Base-by-base conservation (phyloP, 2,888 invertebrate genomes). In the Macrostomum cliftonense region DNA sequence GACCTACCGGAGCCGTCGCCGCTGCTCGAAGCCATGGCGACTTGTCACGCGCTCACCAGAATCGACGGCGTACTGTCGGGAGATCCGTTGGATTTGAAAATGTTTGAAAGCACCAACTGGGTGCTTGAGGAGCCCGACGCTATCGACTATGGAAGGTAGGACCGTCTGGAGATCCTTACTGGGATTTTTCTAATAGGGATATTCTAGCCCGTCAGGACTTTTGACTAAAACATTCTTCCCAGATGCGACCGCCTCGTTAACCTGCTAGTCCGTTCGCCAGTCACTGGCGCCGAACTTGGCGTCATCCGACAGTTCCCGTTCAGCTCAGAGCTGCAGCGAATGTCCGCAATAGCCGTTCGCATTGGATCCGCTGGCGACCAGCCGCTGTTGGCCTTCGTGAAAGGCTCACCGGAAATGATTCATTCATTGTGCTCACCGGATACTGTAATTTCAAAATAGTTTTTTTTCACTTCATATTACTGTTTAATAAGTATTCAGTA, bases 391-490 rank as follows among this genome's bases (percentile, higher is more conserved):
- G 77, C 81, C 39, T 85, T 78, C 61, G 79, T 79, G 2, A 86
- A 86, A 72, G 86, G 85, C 0, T 84, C 89, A 2, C 91, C 93
- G 0, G 91, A 93, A 70, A 87, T 82, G 81, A 76, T 93, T 36
- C 72, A 78, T 17, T 80, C 81, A 2, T 75, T 91, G 12, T 86
- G 84, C 46, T 70, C 68, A 20, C 77, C 79, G 0, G 77, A 80
- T n/a, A 73, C 76, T 43, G 78, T 28, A 9, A 28, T 4, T 28
- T 28, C 28, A 7, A 9, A n/a, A n/a, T n/a, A n/a, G n/a, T n/a
- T n/a, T n/a, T n/a, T n/a, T n/a, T n/a, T 12, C 12, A 44, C 39
- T 13, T n/a, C n/a, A n/a, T n/a, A n/a, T n/a, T n/a, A n/a, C n/a
- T n/a, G n/a, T n/a, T n/a, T n/a, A n/a, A n/a, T n/a, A n/a, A n/a